A percentile compares a stretch with the other conserved stretches of the same genome.
Evolutionary conservation across 2,888 invertebrate genomes (phyloP).

Genomic region (Horisme vitalbata): DNA sequence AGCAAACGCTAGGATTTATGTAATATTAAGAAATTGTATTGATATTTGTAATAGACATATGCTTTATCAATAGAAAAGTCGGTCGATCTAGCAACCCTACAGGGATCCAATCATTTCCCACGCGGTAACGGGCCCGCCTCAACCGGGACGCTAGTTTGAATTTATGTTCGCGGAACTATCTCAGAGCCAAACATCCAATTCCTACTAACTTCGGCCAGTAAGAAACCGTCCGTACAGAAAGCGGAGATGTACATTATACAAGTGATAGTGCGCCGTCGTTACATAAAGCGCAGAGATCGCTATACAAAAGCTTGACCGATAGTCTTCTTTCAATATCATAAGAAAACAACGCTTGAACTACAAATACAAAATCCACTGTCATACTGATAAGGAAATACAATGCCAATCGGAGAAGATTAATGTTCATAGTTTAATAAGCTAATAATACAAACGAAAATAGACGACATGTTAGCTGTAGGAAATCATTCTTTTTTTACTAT

Average conservation of each 20-base stretch:
- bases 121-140: slow-evolving; percentile 78
- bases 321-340: slow-evolving; percentile 75
- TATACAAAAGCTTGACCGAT: slow-evolving; percentile 80
- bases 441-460: no score
- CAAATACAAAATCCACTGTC: slow-evolving; percentile 48
- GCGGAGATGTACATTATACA: slow-evolving; percentile 61
- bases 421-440: background rate
- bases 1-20: background rate
- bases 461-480: no score
- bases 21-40: no score
- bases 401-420: slow-evolving; percentile 31
- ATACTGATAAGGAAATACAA: slow-evolving; percentile 54
- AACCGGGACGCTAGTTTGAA: slow-evolving; percentile 72
- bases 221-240: slow-evolving; percentile 48
- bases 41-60: no score
- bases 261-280: slow-evolving; percentile 44
- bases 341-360: slow-evolving; percentile 76
- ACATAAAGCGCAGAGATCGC: slow-evolving; percentile 64
- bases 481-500: no score
- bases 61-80: no score
- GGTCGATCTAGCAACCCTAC: slow-evolving; percentile 40
- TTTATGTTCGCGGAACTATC: slow-evolving; percentile 68
- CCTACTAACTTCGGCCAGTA: slow-evolving; percentile 48
- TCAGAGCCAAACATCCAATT: slow-evolving; percentile 58
- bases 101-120: slow-evolving; percentile 79